Conservation (phyloP, 2,113 vertebrate species). For the Neotragus pygmaeus region DNA sequence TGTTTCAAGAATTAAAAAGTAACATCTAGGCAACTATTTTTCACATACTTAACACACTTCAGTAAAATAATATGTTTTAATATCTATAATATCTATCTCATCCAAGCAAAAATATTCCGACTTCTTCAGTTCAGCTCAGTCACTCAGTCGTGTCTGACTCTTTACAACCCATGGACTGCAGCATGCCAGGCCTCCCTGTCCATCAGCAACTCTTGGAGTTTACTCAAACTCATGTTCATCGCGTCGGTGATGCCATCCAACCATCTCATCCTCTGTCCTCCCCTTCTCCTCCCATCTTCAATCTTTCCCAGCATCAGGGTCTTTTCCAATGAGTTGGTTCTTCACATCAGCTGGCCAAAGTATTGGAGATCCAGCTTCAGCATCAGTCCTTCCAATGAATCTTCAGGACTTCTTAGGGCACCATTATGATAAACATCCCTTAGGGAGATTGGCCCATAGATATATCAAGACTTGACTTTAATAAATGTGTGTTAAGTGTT, state of each 20-base stretch:
- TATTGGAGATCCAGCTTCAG: background rate
- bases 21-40: background rate
- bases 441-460: background rate
- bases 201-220: background rate
- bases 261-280: background rate
- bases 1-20: conserved; percentile 38
- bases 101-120: background rate
- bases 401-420: background rate
- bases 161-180: background rate
- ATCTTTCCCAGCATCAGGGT: background rate
- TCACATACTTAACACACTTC: background rate
- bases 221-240: background rate
- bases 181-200: background rate
- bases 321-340: background rate
- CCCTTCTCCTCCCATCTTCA: background rate
- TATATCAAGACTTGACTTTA: background rate
- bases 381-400: background rate
- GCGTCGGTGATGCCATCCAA: fast-evolving
- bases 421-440: background rate
- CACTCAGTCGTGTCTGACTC: background rate
- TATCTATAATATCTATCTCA: conserved; percentile 20
- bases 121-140: background rate
- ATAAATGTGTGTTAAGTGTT: background rate
- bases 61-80: conserved; percentile 32
- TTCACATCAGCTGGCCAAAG: background rate